phyloP scores from a whole-genome alignment of 2,113 vertebrate species.

The Cryptotis parvus region DNA sequence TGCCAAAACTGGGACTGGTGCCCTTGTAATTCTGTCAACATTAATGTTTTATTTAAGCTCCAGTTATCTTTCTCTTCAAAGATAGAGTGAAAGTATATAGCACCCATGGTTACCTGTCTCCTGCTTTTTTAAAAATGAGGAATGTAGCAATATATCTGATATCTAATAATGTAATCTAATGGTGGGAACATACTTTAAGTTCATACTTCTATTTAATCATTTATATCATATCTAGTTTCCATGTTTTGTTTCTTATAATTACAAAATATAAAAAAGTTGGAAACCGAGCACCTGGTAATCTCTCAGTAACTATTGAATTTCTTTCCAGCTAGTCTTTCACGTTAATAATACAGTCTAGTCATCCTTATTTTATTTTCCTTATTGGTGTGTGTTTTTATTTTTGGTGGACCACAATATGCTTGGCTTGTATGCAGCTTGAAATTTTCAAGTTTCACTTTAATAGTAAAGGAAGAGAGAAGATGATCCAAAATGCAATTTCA shows the following conservation, averaged over 20 bases:
- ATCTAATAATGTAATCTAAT: background rate
- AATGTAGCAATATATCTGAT: background rate
- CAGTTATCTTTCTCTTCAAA: slow-evolving; percentile 20
- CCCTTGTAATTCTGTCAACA: background rate
- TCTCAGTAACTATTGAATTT: background rate
- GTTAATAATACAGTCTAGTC: background rate
- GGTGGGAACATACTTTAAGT: background rate
- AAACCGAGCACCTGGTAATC: background rate
- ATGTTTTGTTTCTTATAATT: background rate
- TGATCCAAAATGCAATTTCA: background rate
- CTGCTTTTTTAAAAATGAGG: no score
- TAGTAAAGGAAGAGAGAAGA: slow-evolving; percentile 52
- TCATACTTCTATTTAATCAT: background rate
- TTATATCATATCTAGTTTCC: background rate
- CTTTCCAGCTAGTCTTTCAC: background rate
- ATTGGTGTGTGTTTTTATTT: background rate
- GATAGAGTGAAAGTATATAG: background rate
- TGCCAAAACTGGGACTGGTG: background rate
- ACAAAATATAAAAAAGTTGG: background rate
- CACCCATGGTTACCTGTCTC: background rate
- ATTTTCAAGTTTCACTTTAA: slow-evolving; percentile 48
- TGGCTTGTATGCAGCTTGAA: slow-evolving; percentile 12
- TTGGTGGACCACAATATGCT: background rate
- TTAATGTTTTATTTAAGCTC: background rate
- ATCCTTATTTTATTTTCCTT: slow-evolving; percentile 22